Base-by-base conservation (phyloP, 2,888 invertebrate species). In the Drosophila gaucha region DNA sequence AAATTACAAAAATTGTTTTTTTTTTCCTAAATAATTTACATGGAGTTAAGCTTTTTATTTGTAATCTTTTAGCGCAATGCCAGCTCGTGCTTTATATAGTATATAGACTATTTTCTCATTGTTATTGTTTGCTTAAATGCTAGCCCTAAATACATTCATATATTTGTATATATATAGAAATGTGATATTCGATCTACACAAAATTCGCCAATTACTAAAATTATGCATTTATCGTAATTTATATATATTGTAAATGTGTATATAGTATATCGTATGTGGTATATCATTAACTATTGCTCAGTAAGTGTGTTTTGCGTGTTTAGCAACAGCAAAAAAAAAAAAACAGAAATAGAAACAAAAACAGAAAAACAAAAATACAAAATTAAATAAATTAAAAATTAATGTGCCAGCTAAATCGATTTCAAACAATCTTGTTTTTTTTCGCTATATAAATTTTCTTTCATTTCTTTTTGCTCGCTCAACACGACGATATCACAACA, bases 161-260 rank as follows among this genome's bases (percentile, higher is more conserved):
- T 20, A 6, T 50, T 51, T 74, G 68, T 72, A 38, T 46, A 49
- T 78, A 67, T 51, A 59, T 79, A 78, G 76, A 83, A 82, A 76
- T 80, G 62, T 80, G 82, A 85, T 85, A 84, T 82, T 85, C 83
- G 86, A 86, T 67, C 62, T 82, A 82, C 82, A 74, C 79, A 83
- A 85, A 83, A 87, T 87, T 82, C 82, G 88, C 82, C 88, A 87
- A 87, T 83, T 82, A 85, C 83, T 87, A 87, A 87, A 78, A 78
- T 74, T 82, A 87, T 74, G 59, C 68, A 69, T 63, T 71, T 58
- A 67, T 78, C 58, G 43, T 67, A 44, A 66, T 60, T 50, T 62
- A 41, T 67, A 59, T 74, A 58, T 72, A 80, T 72, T 55, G 16
- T 58, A 57, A 50, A 30, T 71, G 46, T 59, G 31, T 57, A 55